phyloP scores from a whole-genome alignment of 2,113 vertebrate species.

The Gavialis gangeticus region DNA sequence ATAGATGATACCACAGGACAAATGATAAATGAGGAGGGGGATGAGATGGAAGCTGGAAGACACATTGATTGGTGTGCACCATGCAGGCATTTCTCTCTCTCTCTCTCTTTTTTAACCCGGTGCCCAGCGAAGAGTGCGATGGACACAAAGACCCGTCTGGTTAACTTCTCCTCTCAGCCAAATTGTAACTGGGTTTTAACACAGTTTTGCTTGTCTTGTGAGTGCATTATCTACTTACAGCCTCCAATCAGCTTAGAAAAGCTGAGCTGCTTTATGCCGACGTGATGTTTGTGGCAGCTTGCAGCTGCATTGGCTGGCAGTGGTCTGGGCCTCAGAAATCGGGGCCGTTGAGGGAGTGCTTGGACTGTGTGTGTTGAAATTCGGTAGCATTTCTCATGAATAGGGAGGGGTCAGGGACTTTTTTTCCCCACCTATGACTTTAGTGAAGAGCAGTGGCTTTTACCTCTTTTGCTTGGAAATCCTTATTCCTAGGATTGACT shows the following conservation, averaged over 20 bases:
- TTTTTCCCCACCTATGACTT: neutral
- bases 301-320: neutral
- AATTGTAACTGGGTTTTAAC: slow-evolving; percentile 26
- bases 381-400: neutral
- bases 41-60: neutral
- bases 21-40: neutral
- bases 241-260: slow-evolving; percentile 47
- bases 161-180: slow-evolving; percentile 8
- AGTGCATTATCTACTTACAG: slow-evolving; percentile 54
- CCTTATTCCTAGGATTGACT: neutral
- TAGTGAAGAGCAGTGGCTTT: accelerated
- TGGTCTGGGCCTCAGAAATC: slow-evolving; percentile 11
- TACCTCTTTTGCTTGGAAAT: neutral
- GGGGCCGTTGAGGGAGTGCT: neutral
- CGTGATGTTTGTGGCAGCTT: slow-evolving; percentile 2
- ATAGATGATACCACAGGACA: neutral
- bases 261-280: slow-evolving; percentile 49
- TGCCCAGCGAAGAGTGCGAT: neutral
- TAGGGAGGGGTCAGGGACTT: neutral
- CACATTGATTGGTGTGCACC: neutral
- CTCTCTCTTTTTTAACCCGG: neutral
- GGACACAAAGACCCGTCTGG: neutral
- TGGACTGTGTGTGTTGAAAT: neutral
- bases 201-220: slow-evolving; percentile 63
- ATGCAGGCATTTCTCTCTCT: neutral